Evolutionary conservation across 2,797 vertebrate species (phyloP), one percentile per base, ranked within the genome.

Genomic region (Eleutherodactylus coqui): DNA sequence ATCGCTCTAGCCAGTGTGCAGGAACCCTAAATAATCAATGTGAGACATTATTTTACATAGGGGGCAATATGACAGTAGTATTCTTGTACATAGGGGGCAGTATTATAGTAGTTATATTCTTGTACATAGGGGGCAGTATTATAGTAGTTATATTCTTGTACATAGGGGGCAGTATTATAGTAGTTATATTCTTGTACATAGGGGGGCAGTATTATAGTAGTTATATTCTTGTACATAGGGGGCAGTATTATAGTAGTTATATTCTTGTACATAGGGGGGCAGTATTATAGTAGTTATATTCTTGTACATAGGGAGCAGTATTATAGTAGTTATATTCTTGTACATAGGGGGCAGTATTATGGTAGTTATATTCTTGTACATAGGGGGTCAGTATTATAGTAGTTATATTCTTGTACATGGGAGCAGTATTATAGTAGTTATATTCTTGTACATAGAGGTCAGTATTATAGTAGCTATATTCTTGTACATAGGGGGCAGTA

Each of bases 351-450:
- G 58, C 58, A 62, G 58, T 62, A 62, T n/a, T n/a, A n/a, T n/a
- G n/a, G 19, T 62, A 62, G 58, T 62, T 62, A 62, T 62, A 62
- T 62, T 62, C 58, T 62, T 62, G 58, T 62, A 13, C 11, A 32
- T 62, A 62, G 58, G 27, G n/a, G 13, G 58, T n/a, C 58, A 62
- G 58, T 62, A 62, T n/a, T n/a, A 62, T 62, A 62, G 58, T 62
- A 62, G 27, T 29, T 62, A 62, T 62, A 62, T 62, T 62, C 58
- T 62, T 62, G 58, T 62, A 62, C 5, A 62, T 62, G 29, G 58
- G 58, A 17, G 60, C 64, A 69, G 64, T 69, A 69, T 69, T 69
- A 69, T 69, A 62, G 58, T 62, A 62, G 58, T 62, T 62, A 62
- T 62, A 62, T 29, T 62, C 58, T 29, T 62, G 27, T 62, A 62